Evolutionary conservation across 2,888 invertebrate genomes (phyloP).

Genomic region (Diarsia mendica): DNA sequence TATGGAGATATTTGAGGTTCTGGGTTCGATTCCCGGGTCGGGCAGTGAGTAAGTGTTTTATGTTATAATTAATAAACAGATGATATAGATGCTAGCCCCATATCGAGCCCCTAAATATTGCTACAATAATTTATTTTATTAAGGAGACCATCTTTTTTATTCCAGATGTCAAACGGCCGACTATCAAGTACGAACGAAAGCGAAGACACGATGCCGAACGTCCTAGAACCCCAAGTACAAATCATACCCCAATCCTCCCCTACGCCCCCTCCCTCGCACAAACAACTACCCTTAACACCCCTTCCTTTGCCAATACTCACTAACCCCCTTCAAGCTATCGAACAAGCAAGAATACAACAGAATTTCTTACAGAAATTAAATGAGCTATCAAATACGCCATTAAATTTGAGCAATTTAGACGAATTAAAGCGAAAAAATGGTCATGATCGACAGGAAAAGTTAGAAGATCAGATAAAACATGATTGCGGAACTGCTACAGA

Average conservation of each 20-base stretch:
- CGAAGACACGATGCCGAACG: slow-evolving; percentile 88
- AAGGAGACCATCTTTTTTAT: too few species aligned
- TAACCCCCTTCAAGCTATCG: slow-evolving; percentile 83
- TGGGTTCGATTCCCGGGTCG: too few species aligned
- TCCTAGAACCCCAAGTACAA: slow-evolving; percentile 86
- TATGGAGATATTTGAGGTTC: too few species aligned
- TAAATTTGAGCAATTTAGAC: slow-evolving; percentile 87
- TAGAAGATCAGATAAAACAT: slow-evolving; percentile 75
- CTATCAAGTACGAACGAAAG: slow-evolving; percentile 88
- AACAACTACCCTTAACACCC: slow-evolving; percentile 71
- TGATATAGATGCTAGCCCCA: too few species aligned
- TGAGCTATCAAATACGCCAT: slow-evolving; percentile 85
- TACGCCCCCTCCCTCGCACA: slow-evolving; percentile 73
- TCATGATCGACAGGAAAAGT: slow-evolving; percentile 73
- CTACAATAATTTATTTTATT: too few species aligned
- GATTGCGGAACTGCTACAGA: slow-evolving; percentile 81
- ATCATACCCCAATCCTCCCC: slow-evolving; percentile 86
- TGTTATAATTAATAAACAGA: too few species aligned
- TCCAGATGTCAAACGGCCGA: slow-evolving; percentile 89
- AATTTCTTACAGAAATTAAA: slow-evolving; percentile 84
- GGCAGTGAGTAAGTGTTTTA: too few species aligned
- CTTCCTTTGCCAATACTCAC: slow-evolving; percentile 74
- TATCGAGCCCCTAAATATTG: too few species aligned
- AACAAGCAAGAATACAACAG: slow-evolving; percentile 86
- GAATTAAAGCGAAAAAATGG: slow-evolving; percentile 76